These are phyloP conservation scores for Noctua janthe DNA, from an alignment of 2,888 invertebrate species.

Conservation along the genomic window DNA sequence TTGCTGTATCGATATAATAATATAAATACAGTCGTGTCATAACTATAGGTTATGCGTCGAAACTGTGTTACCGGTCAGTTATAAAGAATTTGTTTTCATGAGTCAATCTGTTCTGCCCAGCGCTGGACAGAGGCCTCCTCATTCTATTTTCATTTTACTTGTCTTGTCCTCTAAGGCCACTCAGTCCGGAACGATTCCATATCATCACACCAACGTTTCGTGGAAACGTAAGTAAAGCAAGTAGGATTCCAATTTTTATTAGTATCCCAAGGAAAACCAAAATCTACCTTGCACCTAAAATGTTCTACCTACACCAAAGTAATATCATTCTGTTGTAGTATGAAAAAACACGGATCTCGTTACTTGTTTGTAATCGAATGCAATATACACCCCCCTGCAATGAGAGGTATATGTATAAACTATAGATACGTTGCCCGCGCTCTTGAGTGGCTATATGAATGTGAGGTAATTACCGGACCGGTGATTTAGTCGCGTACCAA, in stretches of 20 bases:
- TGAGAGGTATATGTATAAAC: no score
- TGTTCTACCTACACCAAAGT: no score
- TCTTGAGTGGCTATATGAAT: no score
- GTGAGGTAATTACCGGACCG: no score
- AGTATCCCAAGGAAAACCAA: background rate
- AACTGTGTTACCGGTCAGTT: background rate
- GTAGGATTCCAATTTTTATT: no score
- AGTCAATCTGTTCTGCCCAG: background rate
- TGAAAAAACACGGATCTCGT: background rate
- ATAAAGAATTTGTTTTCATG: background rate
- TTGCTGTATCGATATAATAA: slow-evolving; percentile 15
- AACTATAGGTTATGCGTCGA: background rate
- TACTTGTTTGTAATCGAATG: background rate
- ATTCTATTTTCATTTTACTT: background rate
- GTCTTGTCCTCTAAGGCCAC: background rate
- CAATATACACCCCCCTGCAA: background rate
- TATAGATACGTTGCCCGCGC: no score
- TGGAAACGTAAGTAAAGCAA: no score
- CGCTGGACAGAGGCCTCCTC: background rate
- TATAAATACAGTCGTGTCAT: slow-evolving; percentile 29
- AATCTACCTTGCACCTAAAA: background rate
- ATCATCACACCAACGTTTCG: background rate
- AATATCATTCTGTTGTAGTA: no score
- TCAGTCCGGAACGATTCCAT: background rate
- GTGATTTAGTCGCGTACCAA: no score